phyloP scores from a whole-genome alignment of 2,797 vertebrate species.

The Sphaeramia orbicularis region DNA sequence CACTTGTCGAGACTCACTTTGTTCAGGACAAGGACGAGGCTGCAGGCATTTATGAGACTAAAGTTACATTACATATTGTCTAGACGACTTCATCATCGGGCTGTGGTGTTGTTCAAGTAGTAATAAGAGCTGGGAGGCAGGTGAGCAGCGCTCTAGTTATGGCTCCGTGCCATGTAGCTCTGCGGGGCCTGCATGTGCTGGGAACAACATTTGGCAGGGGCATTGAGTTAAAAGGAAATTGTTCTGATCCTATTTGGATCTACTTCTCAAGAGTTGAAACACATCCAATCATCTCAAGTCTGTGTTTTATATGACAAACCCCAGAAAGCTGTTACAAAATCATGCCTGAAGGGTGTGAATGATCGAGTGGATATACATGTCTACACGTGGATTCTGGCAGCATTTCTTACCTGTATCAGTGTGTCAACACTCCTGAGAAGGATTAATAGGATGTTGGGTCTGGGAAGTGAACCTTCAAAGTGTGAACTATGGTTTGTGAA shows the following conservation, averaged over 20 bases:
- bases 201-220: slow-evolving; percentile 1
- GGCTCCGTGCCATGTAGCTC: slow-evolving; percentile 21
- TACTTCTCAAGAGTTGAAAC: too few species aligned
- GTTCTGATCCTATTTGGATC: not conserved
- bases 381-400: not conserved
- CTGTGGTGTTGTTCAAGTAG: slow-evolving; percentile 40
- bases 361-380: not conserved
- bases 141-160: slow-evolving; percentile 22
- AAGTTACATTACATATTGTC: slow-evolving; percentile 44
- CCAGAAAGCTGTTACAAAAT: not conserved
- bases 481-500: not conserved
- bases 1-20: not conserved
- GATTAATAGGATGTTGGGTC: not conserved
- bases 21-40: not conserved
- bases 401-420: not conserved
- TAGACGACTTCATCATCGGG: slow-evolving; percentile 15
- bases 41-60: not conserved
- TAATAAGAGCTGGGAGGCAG: slow-evolving; percentile 63
- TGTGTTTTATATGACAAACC: not conserved
- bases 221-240: slow-evolving; percentile 4
- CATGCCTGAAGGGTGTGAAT: not conserved
- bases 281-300: too few species aligned
- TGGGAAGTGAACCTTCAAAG: not conserved
- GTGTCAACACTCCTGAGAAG: not conserved
- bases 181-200: not conserved